Base-by-base conservation (phyloP, 37 sponge, comb jelly and placozoan species). In the Lycopodina hypogea region DNA sequence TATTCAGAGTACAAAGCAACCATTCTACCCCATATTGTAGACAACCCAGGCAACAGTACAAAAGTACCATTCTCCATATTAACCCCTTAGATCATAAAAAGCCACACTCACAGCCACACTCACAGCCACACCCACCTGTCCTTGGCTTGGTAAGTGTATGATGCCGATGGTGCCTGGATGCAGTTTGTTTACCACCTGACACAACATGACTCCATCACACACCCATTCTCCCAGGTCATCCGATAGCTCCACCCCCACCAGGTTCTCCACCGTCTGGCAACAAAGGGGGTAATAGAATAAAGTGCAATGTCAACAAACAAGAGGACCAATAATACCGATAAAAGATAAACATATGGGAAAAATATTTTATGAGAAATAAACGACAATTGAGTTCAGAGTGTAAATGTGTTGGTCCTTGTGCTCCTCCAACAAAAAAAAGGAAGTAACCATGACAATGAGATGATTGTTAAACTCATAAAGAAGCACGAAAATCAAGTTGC, bases 151-250 rank as follows among this genome's bases (percentile, higher is more conserved):
- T 34, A 36, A 65, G 60, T 86, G 67, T 36, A 93, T 74, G 56
- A 28, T 58, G 28, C 76, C 0, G 41, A 93, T 88, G 58, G 71
- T 75, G 56, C 63, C 75, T 0, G 93, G 89, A 29, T 85, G 86
- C 1, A 93, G 83, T 35, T 79, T 77, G 71, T 88, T 88, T 45
- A 93, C 80, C 32, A 93, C 75, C 57, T 85, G 76, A 78, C 93
- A 93, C 30, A 88, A 79, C 33, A 87, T 30, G 14, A 88, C 83
- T 17, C 93, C 93, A 69, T 93, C 93, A 12, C 30, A 40, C 18
- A 93, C 63, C 63, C 73, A 62, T 9, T 72, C 82, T 12, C 83
- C 78, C 6, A 93, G 42, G 56, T 93, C 93, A n/a, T 93, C 86
- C 0, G 69, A 23, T 18, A 93, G 21, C 38, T 75, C 34, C 3